A percentile compares a stretch with the other conserved stretches of the same genome.
Conservation (phyloP, 2,888 invertebrate species). For the Cecidostiba fungosa region DNA sequence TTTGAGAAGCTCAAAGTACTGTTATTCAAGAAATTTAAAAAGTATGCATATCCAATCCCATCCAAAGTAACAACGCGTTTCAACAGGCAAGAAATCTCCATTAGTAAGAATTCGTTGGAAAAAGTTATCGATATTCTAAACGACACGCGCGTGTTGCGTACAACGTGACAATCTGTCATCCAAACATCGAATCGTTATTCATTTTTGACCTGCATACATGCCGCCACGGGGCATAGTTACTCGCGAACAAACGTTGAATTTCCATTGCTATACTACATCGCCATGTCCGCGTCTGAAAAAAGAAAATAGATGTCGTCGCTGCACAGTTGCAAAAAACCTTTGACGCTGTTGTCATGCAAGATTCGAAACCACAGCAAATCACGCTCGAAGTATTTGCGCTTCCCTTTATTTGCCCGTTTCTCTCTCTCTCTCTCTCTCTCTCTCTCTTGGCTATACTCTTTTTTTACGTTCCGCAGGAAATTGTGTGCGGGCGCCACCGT, state of each 20-base stretch:
- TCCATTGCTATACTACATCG: background rate
- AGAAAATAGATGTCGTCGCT: background rate
- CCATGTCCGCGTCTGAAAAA: background rate
- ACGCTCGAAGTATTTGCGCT: conserved; percentile 35
- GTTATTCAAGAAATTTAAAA: too few species aligned
- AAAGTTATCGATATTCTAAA: background rate
- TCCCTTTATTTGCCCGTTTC: conserved; percentile 23
- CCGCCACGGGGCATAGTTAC: background rate
- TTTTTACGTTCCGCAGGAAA: conserved; percentile 47
- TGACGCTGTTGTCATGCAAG: conserved; percentile 29
- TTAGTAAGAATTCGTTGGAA: background rate
- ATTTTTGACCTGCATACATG: background rate
- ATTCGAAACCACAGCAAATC: conserved; percentile 17
- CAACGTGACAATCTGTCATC: background rate
- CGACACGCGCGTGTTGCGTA: background rate
- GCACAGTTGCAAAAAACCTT: conserved; percentile 25
- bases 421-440: background rate
- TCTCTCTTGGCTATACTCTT: too few species aligned
- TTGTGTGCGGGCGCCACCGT: conserved; percentile 39
- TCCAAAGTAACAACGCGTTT: background rate
- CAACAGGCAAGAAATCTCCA: background rate
- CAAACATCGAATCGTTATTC: conserved; percentile 21
- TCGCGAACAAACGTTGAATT: conserved; percentile 36
- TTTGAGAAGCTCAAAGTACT: too few species aligned
- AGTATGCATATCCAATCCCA: too few species aligned